Base-by-base conservation (phyloP, 1,140 invertebrate genomes). In the Macrosteles quadrilineatus region DNA sequence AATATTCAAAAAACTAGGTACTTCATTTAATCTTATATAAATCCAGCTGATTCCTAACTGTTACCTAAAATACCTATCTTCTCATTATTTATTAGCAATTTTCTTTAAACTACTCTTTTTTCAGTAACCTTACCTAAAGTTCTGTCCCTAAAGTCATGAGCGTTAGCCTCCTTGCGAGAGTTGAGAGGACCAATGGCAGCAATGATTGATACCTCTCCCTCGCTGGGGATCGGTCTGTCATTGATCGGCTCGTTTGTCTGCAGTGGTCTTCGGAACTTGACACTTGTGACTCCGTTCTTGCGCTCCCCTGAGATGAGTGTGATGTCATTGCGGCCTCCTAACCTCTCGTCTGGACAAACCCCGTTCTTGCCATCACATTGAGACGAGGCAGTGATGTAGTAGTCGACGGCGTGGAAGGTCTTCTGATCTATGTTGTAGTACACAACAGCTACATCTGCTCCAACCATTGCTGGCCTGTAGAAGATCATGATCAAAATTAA, bases 101-200 rank as follows among this genome's bases (percentile, higher is more conserved):
- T n/a, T n/a, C n/a, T n/a, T n/a, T n/a, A n/a, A n/a, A n/a, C n/a
- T n/a, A n/a, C n/a, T n/a, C n/a, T n/a, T n/a, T n/a, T n/a, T n/a
- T n/a, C n/a, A n/a, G n/a, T 36, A 36, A 36, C 64, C 69, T 73
- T 53, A 79, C 78, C 79, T 36, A 83, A 86, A 19, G 89, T 94
- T 76, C 87, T 91, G 76, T 93, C 91, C 74, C 81, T 82, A 53
- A 80, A 77, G 4, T 86, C 87, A 79, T 96, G 93, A 3, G 92
- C 91, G 73, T 94, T 94, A 0, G 93, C 92, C 80, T 96, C 92
- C 69, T 87, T 88, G 53, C 87, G 80, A 0, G 83, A 81, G 81
- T 94, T 95, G 1, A 97, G 82, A 0, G 88, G 88, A 3, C 94
- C 94, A 72, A 96, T 92, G 14, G 94, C 94, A 0, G 93, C 94